Conservation (phyloP, 2,797 vertebrate species). For the Notolepis coatsorum region DNA sequence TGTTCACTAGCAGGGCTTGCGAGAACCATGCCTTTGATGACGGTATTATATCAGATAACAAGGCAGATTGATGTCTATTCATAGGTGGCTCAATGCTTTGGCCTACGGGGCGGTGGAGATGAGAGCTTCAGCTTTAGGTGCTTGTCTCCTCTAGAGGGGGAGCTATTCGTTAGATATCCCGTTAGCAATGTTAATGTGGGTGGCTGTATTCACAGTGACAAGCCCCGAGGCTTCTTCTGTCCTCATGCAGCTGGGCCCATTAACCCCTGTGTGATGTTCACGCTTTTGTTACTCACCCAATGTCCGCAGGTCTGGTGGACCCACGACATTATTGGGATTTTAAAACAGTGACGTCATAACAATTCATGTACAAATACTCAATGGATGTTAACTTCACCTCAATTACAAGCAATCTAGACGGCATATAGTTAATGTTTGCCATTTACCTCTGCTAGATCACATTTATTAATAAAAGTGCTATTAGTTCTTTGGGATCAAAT, state of each 20-base stretch:
- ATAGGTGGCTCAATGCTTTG: slow-evolving; percentile 7
- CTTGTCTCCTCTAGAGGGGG: neutral
- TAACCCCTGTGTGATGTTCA: too few species aligned
- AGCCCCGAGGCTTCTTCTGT: slow-evolving; percentile 13
- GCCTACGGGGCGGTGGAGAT: neutral
- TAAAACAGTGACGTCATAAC: slow-evolving; percentile 29
- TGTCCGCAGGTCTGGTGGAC: too few species aligned
- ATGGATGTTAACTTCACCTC: slow-evolving; percentile 18
- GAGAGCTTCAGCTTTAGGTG: slow-evolving; percentile 1
- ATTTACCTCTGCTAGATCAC: too few species aligned
- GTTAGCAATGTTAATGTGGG: neutral
- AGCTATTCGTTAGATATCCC: neutral
- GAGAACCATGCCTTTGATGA: slow-evolving; percentile 33
- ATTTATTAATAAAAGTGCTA: too few species aligned
- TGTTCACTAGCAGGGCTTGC: slow-evolving; percentile 22
- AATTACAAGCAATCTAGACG: too few species aligned
- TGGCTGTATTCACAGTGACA: slow-evolving; percentile 22
- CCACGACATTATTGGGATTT: too few species aligned
- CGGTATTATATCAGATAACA: slow-evolving; percentile 18
- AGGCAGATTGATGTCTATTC: too few species aligned
- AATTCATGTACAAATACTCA: neutral
- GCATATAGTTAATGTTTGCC: too few species aligned
- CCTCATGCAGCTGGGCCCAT: slow-evolving; percentile 34
- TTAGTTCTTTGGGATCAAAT: too few species aligned
- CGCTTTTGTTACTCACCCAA: too few species aligned